Evolutionary conservation across 1,140 invertebrate species (phyloP), one percentile per base, ranked within the genome.

Genomic region (Drosophila mojavensis): DNA sequence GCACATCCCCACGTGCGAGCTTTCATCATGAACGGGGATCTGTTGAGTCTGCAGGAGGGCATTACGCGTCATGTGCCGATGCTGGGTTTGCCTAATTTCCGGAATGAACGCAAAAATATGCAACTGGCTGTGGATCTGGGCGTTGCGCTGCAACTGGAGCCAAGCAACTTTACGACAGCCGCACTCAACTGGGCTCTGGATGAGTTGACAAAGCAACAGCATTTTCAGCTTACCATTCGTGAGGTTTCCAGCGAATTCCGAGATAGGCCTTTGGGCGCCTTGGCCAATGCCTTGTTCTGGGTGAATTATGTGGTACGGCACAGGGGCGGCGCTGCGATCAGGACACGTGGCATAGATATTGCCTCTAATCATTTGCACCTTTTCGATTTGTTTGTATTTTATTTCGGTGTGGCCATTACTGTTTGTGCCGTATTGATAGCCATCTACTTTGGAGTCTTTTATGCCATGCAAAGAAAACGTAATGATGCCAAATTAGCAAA

Each of bases 261-360:
- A 43, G 94, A 95, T 73, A 91, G 94, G 7, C 94, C 94, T 0
- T 78, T 93, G 51, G 89, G 93, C 4, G 92, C 94, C 1, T 66
- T 95, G 75, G 93, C 95, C 30, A 93, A 93, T 20, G 94, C 94
- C 7, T 81, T 95, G 15, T 95, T 93, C 78, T 95, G 95, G 94
- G 93, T 93, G 1, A 94, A 95, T 71, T 95, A 94, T 66, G 94
- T 94, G 4, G 93, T 94, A 2, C 91, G 94, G 17, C 93, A 95
- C 82, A 93, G 93, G 53, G 94, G 92, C 69, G 95, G 93, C 10
- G 68, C 75, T 10, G 73, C 81, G 2, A 26, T 92, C 0, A 81
- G 77, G 56, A 88, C 84, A 7, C 55, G 61, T 4, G 91, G 84
- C 13, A 70, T 90, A 51, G 78, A 79, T 5, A 80, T 91, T 17